Conservation (phyloP, 2,113 vertebrate species). For the Caloenas nicobarica region DNA sequence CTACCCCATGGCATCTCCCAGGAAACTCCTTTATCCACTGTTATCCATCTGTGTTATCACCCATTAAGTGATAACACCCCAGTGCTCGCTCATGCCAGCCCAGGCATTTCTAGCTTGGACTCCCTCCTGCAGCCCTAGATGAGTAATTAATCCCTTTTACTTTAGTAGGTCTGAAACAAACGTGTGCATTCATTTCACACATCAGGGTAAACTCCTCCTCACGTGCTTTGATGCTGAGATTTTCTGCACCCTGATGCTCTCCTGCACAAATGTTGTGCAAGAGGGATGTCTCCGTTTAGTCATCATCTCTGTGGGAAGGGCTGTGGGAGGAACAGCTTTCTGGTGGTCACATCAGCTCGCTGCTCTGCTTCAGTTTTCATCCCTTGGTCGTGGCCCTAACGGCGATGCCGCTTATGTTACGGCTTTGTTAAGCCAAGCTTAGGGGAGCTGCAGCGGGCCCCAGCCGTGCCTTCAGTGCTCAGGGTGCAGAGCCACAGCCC, state of each 20-base stretch:
- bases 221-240: neutral
- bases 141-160: neutral
- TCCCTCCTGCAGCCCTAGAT: neutral
- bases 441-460: neutral
- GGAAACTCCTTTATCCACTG: neutral
- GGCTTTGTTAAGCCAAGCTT: accelerated
- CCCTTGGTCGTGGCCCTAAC: neutral
- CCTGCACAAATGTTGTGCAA: neutral
- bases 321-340: slow-evolving; percentile 45
- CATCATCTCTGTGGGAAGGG: slow-evolving; percentile 17
- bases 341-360: neutral
- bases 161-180: neutral
- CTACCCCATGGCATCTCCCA: neutral
- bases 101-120: accelerated
- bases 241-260: neutral
- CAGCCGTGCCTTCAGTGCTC: neutral
- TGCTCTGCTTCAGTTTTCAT: neutral
- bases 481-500: neutral
- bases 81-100: neutral
- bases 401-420: neutral
- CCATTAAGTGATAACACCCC: neutral
- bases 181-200: accelerated
- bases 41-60: neutral
- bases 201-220: neutral
- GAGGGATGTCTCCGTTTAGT: neutral